Evolutionary conservation across 2,113 vertebrate genomes (phyloP), one percentile per base, ranked within the genome.

Genomic region (Tautogolabrus adspersus): DNA sequence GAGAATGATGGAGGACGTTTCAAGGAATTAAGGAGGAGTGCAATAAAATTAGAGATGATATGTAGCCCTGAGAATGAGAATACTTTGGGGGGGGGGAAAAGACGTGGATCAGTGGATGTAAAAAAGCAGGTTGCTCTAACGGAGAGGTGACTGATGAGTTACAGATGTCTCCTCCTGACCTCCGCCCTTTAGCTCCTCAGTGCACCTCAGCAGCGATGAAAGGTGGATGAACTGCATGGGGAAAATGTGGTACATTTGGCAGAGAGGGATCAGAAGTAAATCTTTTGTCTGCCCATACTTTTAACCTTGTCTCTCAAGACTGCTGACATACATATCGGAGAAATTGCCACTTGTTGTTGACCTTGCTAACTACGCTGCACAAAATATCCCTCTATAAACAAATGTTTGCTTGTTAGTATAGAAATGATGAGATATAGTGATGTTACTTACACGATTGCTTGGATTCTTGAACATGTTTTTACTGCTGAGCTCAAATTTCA

Each of bases 161-260:
- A 44, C 84, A 92, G 85, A 87, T 86, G 88, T 86, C 38, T 68
- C 22, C 77, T 8, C n/a, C 47, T 34, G 66, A 62, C 75, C 61
- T 40, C 49, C 61, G 13, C 69, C 81, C 72, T 59, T 40, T 5
- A 22, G 11, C 40, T 62, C 49, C 5, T 8, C 42, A 19, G 51
- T 21, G 56, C 30, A 49, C 38, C 52, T 56, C 47, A 7, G 80
- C 26, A 10, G 62, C 30, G 49, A 8, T 68, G 49, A 78, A 71
- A 81, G 40, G 54, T 78, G 34, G 59, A 56, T 63, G 46, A 58
- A 22, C 42, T 15, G 60, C 60, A 44, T 5, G 34, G 26, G 57
- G 47, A 51, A 72, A 64, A 73, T 21, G 37, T 61, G 51, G 65
- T n/a, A 69, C 23, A 81, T 63, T 58, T 75, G 73, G 51, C 44